Evolutionary conservation across 2,797 vertebrate species (phyloP).

Genomic region (Rhinella marina): DNA sequence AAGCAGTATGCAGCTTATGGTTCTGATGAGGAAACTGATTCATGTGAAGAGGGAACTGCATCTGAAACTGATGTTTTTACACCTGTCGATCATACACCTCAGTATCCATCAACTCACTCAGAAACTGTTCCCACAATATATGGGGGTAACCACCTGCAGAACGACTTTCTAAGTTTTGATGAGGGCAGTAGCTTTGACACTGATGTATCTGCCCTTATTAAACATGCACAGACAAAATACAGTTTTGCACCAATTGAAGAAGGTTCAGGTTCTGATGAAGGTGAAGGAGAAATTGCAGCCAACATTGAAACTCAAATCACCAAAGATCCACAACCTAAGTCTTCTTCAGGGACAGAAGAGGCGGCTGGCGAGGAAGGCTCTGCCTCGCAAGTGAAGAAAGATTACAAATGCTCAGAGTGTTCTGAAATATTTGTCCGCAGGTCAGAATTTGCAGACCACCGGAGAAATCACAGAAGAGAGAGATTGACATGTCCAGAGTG

Average conservation of each 20-base stretch:
- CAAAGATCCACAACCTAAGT: neutral
- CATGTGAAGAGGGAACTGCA: neutral
- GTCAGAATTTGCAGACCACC: conserved; percentile 19
- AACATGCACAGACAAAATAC: conserved; percentile 36
- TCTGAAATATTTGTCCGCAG: conserved; percentile 18
- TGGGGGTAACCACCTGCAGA: neutral
- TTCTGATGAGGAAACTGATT: neutral
- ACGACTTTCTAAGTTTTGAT: neutral
- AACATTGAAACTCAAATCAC: neutral
- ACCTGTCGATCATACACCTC: neutral
- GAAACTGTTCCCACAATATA: neutral
- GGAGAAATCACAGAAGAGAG: conserved; percentile 34
- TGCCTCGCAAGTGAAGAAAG: conserved; percentile 14
- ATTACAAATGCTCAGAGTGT: conserved; percentile 36
- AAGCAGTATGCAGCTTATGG: neutral
- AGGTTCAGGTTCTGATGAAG: conserved; percentile 10
- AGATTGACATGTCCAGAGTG: conserved; percentile 33
- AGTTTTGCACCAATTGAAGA: conserved; percentile 36
- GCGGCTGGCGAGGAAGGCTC: neutral
- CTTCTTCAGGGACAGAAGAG: neutral
- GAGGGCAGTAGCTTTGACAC: conserved; percentile 37
- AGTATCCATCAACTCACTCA: neutral
- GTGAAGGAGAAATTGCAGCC: neutral
- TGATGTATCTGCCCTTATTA: conserved; percentile 23
- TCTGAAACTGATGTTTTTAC: neutral